A percentile compares a stretch with the other conserved stretches of the same genome.
phyloP scores from a whole-genome alignment of 2,888 invertebrate species.

The Mythimna lalbum region DNA sequence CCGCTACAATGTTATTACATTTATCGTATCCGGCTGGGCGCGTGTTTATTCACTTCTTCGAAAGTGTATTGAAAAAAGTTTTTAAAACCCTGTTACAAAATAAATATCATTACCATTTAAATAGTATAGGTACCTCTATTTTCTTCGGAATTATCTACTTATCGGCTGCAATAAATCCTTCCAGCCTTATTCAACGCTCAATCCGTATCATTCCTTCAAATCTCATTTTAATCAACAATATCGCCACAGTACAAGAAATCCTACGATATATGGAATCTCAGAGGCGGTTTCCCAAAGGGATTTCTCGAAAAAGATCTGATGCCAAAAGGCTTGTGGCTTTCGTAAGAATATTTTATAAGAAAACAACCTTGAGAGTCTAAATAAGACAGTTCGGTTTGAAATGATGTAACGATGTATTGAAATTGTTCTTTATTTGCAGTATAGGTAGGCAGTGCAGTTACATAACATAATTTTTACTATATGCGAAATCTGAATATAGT shows the following conservation, averaged over 20 bases:
- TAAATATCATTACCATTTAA: no score
- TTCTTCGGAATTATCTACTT: not conserved
- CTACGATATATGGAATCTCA: conserved; percentile 25
- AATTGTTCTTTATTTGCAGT: not conserved
- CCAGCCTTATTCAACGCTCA: conserved; percentile 2
- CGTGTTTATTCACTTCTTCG: no score
- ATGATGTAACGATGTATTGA: conserved; percentile 6
- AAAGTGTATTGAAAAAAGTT: no score
- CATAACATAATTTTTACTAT: no score
- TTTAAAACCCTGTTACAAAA: no score
- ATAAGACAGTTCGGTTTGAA: conserved; percentile 10
- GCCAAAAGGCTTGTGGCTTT: conserved; percentile 10
- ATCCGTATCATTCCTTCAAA: conserved; percentile 29
- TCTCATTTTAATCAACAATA: conserved; percentile 49
- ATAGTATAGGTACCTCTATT: not conserved
- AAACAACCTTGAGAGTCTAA: conserved; percentile 13
- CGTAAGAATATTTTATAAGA: conserved; percentile 15
- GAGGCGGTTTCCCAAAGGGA: conserved; percentile 41
- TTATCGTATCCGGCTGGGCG: no score
- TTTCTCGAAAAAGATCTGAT: conserved; percentile 34
- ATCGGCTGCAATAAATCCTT: conserved; percentile 14
- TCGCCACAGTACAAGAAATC: conserved; percentile 17
- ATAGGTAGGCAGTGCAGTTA: no score
- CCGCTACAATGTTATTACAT: no score
- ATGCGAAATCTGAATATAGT: no score